Conservation (phyloP, 2,888 invertebrate genomes). For the Norana najaformis region DNA sequence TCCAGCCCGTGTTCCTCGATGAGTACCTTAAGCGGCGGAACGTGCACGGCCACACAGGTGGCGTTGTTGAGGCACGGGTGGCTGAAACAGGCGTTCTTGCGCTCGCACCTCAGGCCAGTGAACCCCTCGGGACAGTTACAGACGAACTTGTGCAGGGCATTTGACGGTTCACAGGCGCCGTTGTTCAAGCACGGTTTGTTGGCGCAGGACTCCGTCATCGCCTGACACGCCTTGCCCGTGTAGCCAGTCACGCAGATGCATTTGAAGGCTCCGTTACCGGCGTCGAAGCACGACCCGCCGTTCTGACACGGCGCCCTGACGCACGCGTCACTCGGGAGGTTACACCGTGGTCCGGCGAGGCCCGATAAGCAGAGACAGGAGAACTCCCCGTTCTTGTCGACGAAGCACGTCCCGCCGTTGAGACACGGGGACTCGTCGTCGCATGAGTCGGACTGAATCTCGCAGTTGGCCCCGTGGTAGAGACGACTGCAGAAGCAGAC, state of each 20-base stretch:
- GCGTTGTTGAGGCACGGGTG: slow-evolving; percentile 16
- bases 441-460: background rate
- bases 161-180: background rate
- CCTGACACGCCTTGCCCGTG: background rate
- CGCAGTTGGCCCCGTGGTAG: background rate
- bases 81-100: background rate
- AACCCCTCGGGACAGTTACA: background rate
- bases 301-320: background rate
- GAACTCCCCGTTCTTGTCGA: background rate
- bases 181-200: background rate
- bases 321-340: background rate
- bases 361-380: background rate
- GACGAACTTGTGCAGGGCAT: background rate
- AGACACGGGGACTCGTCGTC: background rate
- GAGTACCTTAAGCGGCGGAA: background rate
- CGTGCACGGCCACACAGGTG: background rate
- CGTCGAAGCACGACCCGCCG: slow-evolving; percentile 18
- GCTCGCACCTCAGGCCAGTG: background rate
- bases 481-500: background rate
- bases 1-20: background rate
- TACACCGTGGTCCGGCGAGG: background rate
- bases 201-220: background rate
- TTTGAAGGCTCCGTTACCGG: background rate
- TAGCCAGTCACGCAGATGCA: slow-evolving; percentile 25
- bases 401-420: slow-evolving; percentile 27